A percentile compares a stretch with the other conserved stretches of the same genome.
Evolutionary conservation across 2,888 invertebrate species (phyloP).

Genomic region (Eupithecia exiguata): DNA sequence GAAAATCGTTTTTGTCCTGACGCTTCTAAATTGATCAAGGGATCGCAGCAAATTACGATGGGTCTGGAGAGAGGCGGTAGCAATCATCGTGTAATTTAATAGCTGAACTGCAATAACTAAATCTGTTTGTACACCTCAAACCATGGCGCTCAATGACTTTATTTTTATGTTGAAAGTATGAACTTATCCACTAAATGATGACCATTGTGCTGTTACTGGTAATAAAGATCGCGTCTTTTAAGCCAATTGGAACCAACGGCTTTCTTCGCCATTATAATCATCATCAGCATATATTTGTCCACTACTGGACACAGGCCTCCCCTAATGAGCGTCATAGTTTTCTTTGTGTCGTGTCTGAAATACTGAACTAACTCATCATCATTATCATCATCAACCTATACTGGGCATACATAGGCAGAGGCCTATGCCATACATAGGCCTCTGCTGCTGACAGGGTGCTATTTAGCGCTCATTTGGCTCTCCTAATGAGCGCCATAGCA

Average conservation of each 20-base stretch:
- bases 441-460: too few relatives aligned
- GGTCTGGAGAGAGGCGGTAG: background rate
- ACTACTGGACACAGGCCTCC: too few relatives aligned
- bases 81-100: background rate
- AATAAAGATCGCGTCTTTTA: background rate
- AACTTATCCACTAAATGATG: background rate
- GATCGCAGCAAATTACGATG: background rate
- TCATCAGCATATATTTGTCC: too few relatives aligned
- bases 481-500: too few relatives aligned
- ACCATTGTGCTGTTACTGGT: background rate
- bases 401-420: too few relatives aligned
- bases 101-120: background rate
- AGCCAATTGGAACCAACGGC: background rate
- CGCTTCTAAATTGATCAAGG: background rate
- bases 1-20: background rate
- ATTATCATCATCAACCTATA: too few relatives aligned
- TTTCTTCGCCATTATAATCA: too few relatives aligned
- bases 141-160: background rate
- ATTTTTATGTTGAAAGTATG: background rate
- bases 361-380: background rate
- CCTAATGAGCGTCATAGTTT: too few relatives aligned
- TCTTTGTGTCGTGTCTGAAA: too few relatives aligned
- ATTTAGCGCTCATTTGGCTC: too few relatives aligned
- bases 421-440: too few relatives aligned
- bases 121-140: background rate